Evolutionary conservation across 2,113 vertebrate species (phyloP).

Genomic region (Monopterus albus): DNA sequence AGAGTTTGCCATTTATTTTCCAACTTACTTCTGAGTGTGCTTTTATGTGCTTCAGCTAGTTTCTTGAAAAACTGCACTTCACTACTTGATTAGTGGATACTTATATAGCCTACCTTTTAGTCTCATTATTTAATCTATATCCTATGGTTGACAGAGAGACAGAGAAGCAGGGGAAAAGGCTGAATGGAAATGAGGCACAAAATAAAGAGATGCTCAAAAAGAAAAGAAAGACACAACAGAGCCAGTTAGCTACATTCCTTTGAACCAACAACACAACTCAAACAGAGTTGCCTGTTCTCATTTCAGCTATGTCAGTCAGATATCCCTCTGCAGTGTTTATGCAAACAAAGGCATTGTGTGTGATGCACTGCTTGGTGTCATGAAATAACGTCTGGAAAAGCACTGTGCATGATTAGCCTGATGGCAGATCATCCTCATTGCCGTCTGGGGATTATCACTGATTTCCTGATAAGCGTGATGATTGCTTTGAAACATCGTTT

Average conservation of each 20-base stretch:
- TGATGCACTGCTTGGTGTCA: constrained; percentile 4
- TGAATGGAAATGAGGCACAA: background rate
- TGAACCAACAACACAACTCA: constrained; percentile 44
- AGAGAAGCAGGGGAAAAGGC: too few species aligned
- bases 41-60: too few species aligned
- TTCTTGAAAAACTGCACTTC: too few species aligned
- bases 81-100: background rate
- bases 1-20: too few species aligned
- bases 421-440: constrained; percentile 47
- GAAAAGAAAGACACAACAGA: constrained; percentile 7
- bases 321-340: constrained; percentile 53
- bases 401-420: constrained; percentile 63
- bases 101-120: background rate
- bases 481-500: constrained; percentile 30
- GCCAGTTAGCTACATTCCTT: constrained; percentile 22
- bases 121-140: background rate
- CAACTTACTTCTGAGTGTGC: too few species aligned
- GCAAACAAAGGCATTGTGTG: constrained; percentile 40
- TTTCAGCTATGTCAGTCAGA: constrained; percentile 54
- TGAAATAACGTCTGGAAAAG: constrained; percentile 55
- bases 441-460: constrained; percentile 47
- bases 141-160: background rate
- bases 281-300: constrained; percentile 51
- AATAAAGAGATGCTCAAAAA: constrained; percentile 22
- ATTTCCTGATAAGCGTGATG: constrained; percentile 60